A percentile compares a stretch with the other conserved stretches of the same genome.
phyloP scores from a whole-genome alignment of 2,113 vertebrate genomes.

The Xiphophorus hellerii region DNA sequence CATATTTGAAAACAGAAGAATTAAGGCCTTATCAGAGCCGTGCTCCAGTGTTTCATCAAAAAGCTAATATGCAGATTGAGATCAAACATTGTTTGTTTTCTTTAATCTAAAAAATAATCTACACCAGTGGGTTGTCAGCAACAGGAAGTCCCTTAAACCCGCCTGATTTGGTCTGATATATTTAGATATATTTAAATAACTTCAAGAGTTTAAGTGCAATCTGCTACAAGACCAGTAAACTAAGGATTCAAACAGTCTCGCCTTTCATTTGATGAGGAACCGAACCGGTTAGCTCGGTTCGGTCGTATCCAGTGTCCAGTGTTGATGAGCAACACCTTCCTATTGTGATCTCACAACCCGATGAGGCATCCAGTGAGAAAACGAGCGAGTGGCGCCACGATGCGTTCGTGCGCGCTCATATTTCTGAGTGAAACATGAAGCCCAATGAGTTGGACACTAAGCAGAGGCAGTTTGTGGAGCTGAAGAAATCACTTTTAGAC shows the following conservation, averaged over 20 bases:
- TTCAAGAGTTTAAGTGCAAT: constrained; percentile 24
- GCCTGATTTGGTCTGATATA: background rate
- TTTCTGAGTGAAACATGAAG: constrained; percentile 13
- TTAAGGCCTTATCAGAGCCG: background rate
- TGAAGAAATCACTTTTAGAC: no score
- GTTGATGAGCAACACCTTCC: no score
- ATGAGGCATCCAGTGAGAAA: background rate
- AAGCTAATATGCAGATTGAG: background rate
- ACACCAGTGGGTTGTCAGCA: background rate
- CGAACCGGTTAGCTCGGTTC: no score
- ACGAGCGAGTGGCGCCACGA: constrained; percentile 3
- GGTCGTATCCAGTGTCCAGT: background rate
- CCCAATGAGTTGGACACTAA: background rate
- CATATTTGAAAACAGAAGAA: background rate
- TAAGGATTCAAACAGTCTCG: background rate
- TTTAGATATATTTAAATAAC: no score
- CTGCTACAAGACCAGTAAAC: background rate
- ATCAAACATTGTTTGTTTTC: background rate
- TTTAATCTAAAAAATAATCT: background rate
- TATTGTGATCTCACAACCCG: background rate
- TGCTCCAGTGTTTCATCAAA: background rate
- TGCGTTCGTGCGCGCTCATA: background rate
- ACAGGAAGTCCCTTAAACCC: background rate
- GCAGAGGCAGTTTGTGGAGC: background rate
- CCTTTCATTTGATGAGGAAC: no score